phyloP scores from a whole-genome alignment of 2,113 vertebrate genomes.

The Mungos mungo region DNA sequence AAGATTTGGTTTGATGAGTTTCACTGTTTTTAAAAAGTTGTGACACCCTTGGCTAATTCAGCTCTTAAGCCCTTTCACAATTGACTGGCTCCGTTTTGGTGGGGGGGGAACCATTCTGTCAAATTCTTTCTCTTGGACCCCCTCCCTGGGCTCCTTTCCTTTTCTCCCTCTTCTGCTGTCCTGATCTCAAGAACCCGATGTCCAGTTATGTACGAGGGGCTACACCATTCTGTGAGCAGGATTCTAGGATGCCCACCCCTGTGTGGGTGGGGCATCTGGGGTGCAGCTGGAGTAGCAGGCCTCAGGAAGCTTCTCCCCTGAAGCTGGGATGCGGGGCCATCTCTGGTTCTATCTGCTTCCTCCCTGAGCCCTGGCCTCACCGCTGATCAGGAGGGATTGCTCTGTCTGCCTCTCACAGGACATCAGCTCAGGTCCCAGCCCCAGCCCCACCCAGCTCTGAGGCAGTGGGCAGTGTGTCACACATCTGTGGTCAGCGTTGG shows the following conservation, averaged over 20 bases:
- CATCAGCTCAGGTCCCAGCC: not conserved
- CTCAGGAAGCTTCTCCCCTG: not conserved
- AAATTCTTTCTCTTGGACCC: not conserved
- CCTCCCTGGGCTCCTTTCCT: not conserved
- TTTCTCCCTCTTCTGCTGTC: not conserved
- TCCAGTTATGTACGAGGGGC: not conserved
- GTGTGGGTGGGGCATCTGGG: not conserved
- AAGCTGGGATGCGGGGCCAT: not conserved
- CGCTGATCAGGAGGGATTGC: not conserved
- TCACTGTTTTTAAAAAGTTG: not conserved
- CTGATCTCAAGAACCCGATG: not conserved
- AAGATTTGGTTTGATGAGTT: not conserved
- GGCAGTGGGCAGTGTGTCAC: not conserved
- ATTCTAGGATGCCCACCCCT: not conserved
- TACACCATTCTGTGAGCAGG: rapidly evolving
- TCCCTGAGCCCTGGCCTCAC: not conserved
- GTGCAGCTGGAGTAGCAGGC: not conserved
- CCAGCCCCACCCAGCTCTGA: not conserved
- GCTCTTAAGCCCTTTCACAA: not conserved
- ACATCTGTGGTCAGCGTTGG: not conserved
- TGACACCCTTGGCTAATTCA: not conserved
- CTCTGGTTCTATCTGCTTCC: not conserved
- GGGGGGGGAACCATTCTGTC: not conserved
- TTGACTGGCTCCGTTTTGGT: not conserved
- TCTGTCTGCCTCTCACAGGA: not conserved